Base-by-base conservation (phyloP, 1,140 invertebrate genomes). In the Fopius arisanus region DNA sequence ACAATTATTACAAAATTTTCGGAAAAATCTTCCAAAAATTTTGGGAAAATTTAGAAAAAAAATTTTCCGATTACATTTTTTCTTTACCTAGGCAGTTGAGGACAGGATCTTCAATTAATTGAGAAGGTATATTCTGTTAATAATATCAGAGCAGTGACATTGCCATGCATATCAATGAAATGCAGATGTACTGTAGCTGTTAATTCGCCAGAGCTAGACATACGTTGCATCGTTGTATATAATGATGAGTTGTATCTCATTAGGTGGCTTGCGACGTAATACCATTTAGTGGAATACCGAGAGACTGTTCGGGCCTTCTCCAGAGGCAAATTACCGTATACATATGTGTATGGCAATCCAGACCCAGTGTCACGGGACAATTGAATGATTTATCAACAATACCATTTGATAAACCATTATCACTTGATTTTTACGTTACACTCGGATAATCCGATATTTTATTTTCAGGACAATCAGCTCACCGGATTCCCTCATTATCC, bases 101-200 rank as follows among this genome's bases (percentile, higher is more conserved):
- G 10, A 59, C 12, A 26, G 10, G 2, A 59, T 59, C 54, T 59
- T 59, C 21, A 59, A 59, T 59, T 59, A 59, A 59, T 59, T 59
- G 54, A 59, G 19, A 59, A 59, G 21, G 54, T 59, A 59, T 59
- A 59, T 59, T 59, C 19, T 59, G 54, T 59, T 59, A 59, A 59
- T 59, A 26, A 23, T 59, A 59, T 59, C 54, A 59, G 21, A 26
- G 54, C 26, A 59, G 5, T 59, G 54, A 59, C 54, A 59, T 59
- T 59, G 54, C 54, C 23, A 59, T 59, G 54, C 54, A 59, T 59
- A 59, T 59, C 54, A 59, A 59, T 59, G 54, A 59, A 59, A 59
- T 59, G 54, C 54, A 59, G 54, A 59, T 59, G 54, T 23, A 4
- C 21, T 59, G 54, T 2, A 59, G 54, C 54, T 59, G 54, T 59